Conservation (phyloP, 2,888 invertebrate genomes). For the Sphinx pinastri region DNA sequence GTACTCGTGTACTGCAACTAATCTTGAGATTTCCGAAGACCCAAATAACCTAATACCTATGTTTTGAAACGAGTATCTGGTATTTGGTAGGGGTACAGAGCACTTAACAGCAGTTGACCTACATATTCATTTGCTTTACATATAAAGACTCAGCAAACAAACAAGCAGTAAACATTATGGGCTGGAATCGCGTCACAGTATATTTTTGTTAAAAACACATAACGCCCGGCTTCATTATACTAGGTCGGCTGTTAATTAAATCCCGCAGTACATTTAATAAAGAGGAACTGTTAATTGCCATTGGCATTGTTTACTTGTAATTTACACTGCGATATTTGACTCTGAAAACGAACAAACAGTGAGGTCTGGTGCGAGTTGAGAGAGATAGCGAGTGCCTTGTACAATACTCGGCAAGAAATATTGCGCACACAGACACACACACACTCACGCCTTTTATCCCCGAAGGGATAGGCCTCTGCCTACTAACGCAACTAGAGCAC, state of each 20-base stretch:
- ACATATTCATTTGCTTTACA: too few species aligned
- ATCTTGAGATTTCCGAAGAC: too few species aligned
- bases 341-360: slow-evolving; percentile 24
- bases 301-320: slow-evolving; percentile 30
- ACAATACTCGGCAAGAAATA: neutral
- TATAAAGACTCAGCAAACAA: too few species aligned
- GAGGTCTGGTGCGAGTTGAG: neutral
- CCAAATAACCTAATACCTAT: too few species aligned
- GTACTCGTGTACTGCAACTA: too few species aligned
- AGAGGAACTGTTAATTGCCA: slow-evolving; percentile 29
- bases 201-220: slow-evolving; percentile 2
- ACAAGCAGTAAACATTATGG: neutral
- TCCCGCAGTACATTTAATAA: slow-evolving; percentile 26
- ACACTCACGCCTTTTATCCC: too few species aligned
- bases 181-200: neutral
- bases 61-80: too few species aligned
- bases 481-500: too few species aligned
- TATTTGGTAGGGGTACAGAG: too few species aligned
- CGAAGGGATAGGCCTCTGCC: too few species aligned
- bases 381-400: neutral
- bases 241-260: slow-evolving; percentile 24
- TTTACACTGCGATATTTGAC: slow-evolving; percentile 28
- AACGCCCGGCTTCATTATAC: neutral
- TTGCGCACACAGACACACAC: too few species aligned
- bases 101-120: too few species aligned